Evolutionary conservation across 2,113 vertebrate species (phyloP).

Genomic region (Periophthalmus modestus): DNA sequence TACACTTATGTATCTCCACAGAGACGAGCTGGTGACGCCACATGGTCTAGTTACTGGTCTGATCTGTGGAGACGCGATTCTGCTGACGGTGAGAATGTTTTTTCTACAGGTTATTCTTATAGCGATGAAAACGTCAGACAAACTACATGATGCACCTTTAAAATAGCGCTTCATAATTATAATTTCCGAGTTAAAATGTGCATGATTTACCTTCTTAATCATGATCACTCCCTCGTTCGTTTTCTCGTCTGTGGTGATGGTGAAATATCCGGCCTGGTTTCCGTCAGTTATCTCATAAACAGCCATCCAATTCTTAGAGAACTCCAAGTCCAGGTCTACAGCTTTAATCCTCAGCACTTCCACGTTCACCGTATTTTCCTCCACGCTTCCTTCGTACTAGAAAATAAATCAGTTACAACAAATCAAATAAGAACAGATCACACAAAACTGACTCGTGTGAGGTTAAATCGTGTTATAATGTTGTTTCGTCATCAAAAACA

Average conservation of each 20-base stretch:
- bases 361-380: slow-evolving; percentile 85
- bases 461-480: too few species aligned
- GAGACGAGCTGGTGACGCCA: too few species aligned
- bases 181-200: background rate
- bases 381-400: slow-evolving; percentile 83
- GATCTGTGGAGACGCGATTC: too few species aligned
- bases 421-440: background rate
- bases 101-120: too few species aligned
- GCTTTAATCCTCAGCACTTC: slow-evolving; percentile 86
- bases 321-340: slow-evolving; percentile 80
- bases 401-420: slow-evolving; percentile 7
- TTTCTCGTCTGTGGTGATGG: slow-evolving; percentile 80
- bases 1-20: too few species aligned
- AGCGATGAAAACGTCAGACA: too few species aligned
- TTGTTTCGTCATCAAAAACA: too few species aligned
- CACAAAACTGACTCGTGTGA: too few species aligned
- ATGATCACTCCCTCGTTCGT: slow-evolving; percentile 92
- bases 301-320: slow-evolving; percentile 89
- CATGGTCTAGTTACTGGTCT: too few species aligned
- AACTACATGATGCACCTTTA: too few species aligned
- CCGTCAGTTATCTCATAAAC: slow-evolving; percentile 85
- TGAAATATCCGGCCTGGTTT: slow-evolving; percentile 87
- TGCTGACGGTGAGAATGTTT: too few species aligned
- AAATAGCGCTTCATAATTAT: background rate
- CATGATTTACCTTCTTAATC: slow-evolving; percentile 83